These are phyloP conservation scores for Eospalax fontanierii DNA, from an alignment of 2,797 vertebrate species.

Conservation along the genomic window DNA sequence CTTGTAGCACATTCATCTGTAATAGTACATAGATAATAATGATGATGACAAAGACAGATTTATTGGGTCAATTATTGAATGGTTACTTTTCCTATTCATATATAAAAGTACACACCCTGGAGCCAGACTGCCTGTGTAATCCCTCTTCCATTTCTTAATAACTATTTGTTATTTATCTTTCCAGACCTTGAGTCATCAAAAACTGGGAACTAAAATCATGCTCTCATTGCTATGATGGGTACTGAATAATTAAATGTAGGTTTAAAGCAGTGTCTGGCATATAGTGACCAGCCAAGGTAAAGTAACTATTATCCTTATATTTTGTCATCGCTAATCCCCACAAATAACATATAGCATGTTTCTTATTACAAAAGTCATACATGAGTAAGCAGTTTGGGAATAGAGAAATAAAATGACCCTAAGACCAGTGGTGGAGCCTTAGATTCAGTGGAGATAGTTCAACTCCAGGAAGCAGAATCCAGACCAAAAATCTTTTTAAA, in stretches of 20 bases:
- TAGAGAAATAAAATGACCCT: neutral
- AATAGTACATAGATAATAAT: constrained; percentile 19
- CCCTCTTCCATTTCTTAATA: neutral
- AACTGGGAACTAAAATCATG: neutral
- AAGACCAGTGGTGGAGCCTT: neutral
- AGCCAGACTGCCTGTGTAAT: neutral
- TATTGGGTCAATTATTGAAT: constrained; percentile 52
- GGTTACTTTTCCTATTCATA: neutral
- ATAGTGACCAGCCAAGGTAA: neutral
- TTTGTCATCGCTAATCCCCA: neutral
- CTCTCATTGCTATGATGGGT: neutral
- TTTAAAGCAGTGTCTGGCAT: neutral
- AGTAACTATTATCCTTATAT: neutral
- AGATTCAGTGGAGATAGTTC: neutral
- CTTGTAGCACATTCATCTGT: constrained; percentile 31
- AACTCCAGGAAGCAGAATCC: constrained; percentile 20
- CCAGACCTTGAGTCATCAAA: neutral
- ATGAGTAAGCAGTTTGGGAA: neutral
- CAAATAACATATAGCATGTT: neutral
- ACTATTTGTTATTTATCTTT: constrained; percentile 13
- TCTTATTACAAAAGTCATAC: neutral
- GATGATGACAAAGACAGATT: constrained; percentile 6
- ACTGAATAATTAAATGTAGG: constrained; percentile 20
- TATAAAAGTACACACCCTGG: neutral
- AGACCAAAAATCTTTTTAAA: neutral